A percentile compares a stretch with the other conserved stretches of the same genome.
Evolutionary conservation across 2,888 invertebrate species (phyloP).

Genomic region (Drosophila heteroneura): DNA sequence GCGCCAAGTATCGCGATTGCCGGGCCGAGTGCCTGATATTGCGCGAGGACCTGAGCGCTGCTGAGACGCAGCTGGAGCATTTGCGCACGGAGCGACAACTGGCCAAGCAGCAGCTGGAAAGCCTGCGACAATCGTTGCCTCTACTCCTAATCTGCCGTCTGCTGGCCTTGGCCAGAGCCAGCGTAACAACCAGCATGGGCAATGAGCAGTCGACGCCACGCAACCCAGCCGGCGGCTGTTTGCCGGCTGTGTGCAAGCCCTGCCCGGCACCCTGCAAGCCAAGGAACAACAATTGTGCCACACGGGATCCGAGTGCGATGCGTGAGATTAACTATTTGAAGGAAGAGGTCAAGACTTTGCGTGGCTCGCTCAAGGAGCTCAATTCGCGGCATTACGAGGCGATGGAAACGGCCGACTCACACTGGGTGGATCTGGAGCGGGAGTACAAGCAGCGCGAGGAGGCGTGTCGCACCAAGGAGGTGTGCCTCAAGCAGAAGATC

Average conservation of each 20-base stretch:
- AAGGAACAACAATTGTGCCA: neutral
- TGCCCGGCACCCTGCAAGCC: neutral
- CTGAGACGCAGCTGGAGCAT: conserved; percentile 82
- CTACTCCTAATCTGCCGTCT: conserved; percentile 71
- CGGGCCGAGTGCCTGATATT: conserved; percentile 83
- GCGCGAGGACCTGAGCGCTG: conserved; percentile 81
- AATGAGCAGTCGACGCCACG: conserved; percentile 54
- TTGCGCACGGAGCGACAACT: conserved; percentile 84
- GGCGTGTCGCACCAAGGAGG: conserved; percentile 86
- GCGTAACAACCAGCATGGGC: conserved; percentile 47
- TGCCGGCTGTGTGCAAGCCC: conserved; percentile 5
- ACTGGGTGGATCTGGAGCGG: conserved; percentile 90
- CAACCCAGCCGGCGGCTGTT: conserved; percentile 10
- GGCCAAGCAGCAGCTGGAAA: conserved; percentile 81
- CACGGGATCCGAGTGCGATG: conserved; percentile 12
- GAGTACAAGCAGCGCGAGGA: conserved; percentile 88
- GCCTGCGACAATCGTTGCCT: conserved; percentile 76
- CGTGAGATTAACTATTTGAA: conserved; percentile 70
- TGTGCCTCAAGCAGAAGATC: conserved; percentile 87
- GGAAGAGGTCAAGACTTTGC: conserved; percentile 81
- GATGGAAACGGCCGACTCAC: conserved; percentile 90
- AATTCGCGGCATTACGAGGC: conserved; percentile 90
- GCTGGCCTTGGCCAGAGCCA: conserved; percentile 42
- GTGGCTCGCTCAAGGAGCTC: conserved; percentile 86
- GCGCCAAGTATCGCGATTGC: conserved; percentile 87